Conservation (phyloP, 2,113 vertebrate species). For the Eleginops maclovinus region DNA sequence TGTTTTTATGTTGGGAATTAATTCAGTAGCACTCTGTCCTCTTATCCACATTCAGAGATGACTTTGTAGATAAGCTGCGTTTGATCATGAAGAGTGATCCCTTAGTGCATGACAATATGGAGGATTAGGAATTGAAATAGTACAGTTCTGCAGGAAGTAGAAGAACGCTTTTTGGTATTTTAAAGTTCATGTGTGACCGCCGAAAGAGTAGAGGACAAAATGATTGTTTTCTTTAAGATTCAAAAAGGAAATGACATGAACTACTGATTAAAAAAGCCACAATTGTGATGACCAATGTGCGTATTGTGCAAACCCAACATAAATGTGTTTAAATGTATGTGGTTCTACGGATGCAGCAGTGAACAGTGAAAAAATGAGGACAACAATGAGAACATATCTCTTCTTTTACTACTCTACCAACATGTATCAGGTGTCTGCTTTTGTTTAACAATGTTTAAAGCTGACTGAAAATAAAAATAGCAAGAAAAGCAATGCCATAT, state of each 20-base stretch:
- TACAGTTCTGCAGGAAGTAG: neutral
- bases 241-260: neutral
- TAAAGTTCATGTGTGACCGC: neutral
- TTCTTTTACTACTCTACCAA: too few relatives aligned
- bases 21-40: constrained; percentile 7
- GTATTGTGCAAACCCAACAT: neutral
- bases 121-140: neutral
- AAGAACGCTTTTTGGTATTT: neutral
- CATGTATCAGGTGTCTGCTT: too few relatives aligned
- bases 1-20: constrained; percentile 14
- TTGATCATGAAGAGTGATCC: constrained; percentile 12
- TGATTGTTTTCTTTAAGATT: too few relatives aligned
- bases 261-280: neutral
- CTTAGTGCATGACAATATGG: neutral
- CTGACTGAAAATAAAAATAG: too few relatives aligned
- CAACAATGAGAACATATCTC: too few relatives aligned
- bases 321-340: neutral
- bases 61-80: constrained; percentile 20
- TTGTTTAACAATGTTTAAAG: too few relatives aligned
- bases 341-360: neutral
- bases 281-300: neutral
- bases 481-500: too few relatives aligned
- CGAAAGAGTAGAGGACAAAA: too few relatives aligned
- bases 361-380: neutral
- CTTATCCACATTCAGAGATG: constrained; percentile 19